phyloP scores from a whole-genome alignment of 2,888 invertebrate species.

The Kuschelorhynchus macadamiae region DNA sequence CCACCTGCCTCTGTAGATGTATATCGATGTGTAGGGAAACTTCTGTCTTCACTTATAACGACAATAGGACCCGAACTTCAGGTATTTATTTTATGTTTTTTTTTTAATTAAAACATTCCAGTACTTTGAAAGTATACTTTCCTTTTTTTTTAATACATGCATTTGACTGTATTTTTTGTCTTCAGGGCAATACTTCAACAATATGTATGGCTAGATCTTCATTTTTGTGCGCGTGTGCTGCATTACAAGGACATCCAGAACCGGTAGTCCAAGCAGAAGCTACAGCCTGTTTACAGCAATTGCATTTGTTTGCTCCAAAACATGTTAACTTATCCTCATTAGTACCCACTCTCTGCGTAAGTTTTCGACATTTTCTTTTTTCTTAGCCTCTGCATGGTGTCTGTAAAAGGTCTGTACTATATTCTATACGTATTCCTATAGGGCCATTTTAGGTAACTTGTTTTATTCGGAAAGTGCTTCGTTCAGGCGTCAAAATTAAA shows the following conservation, averaged over 20 bases:
- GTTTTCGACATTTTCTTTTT: no score
- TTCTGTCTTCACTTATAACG: constrained; percentile 95
- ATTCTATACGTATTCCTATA: no score
- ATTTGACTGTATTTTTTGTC: no score
- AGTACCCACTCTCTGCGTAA: constrained; percentile 93
- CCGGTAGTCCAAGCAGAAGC: constrained; percentile 96
- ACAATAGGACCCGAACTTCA: constrained; percentile 98
- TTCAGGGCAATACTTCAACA: constrained; percentile 76
- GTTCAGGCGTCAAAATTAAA: no score
- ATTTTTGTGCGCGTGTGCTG: constrained; percentile 93
- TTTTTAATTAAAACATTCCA: background rate
- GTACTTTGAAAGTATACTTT: no score
- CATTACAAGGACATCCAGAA: constrained; percentile 91
- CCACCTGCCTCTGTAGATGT: constrained; percentile 93
- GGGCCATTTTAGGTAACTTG: no score
- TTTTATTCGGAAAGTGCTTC: no score
- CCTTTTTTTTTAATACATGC: no score
- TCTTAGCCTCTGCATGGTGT: no score
- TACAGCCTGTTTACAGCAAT: constrained; percentile 94
- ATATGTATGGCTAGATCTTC: constrained; percentile 85
- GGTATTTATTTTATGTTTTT: constrained; percentile 54
- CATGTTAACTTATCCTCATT: constrained; percentile 94
- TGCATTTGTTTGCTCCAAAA: constrained; percentile 97
- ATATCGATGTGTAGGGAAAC: constrained; percentile 93
- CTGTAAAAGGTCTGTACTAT: no score